phyloP scores from a whole-genome alignment of 2,113 vertebrate species.

The Pipra filicauda region DNA sequence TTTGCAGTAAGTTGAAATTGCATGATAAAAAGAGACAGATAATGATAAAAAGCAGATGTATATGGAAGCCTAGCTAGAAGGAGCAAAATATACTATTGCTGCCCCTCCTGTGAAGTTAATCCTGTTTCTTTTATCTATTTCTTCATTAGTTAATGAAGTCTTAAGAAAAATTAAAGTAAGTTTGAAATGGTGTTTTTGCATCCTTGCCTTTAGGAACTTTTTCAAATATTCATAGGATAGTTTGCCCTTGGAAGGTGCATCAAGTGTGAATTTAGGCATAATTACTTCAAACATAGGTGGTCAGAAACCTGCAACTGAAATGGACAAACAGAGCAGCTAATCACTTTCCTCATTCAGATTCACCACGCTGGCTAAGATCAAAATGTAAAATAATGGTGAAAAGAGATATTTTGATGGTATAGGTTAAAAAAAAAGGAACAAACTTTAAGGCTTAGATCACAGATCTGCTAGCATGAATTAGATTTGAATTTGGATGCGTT shows the following conservation, averaged over 20 bases:
- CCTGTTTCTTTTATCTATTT: slow-evolving; percentile 75
- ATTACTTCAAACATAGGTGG: slow-evolving; percentile 52
- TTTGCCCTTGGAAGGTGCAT: slow-evolving; percentile 65
- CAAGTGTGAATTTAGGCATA: slow-evolving; percentile 66
- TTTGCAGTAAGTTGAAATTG: slow-evolving; percentile 65
- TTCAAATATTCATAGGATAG: slow-evolving; percentile 71
- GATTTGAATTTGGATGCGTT: slow-evolving; percentile 33
- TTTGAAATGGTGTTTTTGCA: slow-evolving; percentile 64
- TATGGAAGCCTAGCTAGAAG: slow-evolving; percentile 70
- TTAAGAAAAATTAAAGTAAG: slow-evolving; percentile 18
- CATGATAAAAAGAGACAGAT: slow-evolving; percentile 75
- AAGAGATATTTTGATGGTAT: slow-evolving; percentile 27
- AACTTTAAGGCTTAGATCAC: slow-evolving; percentile 26
- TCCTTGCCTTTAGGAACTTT: slow-evolving; percentile 69
- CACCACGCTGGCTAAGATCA: neutral
- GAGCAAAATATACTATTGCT: slow-evolving; percentile 54
- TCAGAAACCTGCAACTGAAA: slow-evolving; percentile 49
- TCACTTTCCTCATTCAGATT: slow-evolving; percentile 10
- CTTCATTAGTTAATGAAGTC: slow-evolving; percentile 78
- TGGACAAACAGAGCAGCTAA: slow-evolving; percentile 38
- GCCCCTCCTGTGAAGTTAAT: slow-evolving; percentile 77
- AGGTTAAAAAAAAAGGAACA: neutral
- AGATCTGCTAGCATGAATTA: slow-evolving; percentile 24
- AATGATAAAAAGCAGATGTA: slow-evolving; percentile 72
- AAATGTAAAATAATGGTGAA: neutral